These are phyloP conservation scores for Phrynosoma platyrhinos DNA, from an alignment of 2,113 vertebrate genomes.

Conservation along the genomic window DNA sequence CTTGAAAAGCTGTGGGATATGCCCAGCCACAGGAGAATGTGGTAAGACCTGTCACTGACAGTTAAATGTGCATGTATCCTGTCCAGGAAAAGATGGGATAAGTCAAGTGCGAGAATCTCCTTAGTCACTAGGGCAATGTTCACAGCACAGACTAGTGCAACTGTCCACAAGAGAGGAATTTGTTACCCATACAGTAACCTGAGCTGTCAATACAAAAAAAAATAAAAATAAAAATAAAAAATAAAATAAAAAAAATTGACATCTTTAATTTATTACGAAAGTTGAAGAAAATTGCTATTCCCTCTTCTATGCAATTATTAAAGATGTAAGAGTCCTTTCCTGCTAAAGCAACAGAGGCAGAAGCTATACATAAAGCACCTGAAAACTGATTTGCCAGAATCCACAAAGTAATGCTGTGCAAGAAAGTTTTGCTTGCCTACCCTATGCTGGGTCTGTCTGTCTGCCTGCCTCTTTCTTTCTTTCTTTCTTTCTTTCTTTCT, in stretches of 20 bases:
- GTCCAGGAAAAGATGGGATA: no score
- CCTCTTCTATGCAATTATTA: neutral
- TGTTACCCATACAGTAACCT: neutral
- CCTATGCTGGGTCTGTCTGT: slow-evolving; percentile 14
- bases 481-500: slow-evolving; percentile 26
- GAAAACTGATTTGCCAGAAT: slow-evolving; percentile 42
- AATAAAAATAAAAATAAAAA: no score
- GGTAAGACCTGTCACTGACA: no score
- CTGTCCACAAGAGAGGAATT: neutral
- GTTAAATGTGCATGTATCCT: no score
- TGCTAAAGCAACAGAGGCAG: slow-evolving; percentile 27
- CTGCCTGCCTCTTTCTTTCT: slow-evolving; percentile 29
- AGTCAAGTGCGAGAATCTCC: no score
- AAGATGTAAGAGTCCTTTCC: neutral
- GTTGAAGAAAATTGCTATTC: neutral
- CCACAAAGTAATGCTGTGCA: neutral
- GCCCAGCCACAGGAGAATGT: no score
- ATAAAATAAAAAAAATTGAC: no score
- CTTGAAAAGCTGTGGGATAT: no score
- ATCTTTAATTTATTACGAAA: neutral
- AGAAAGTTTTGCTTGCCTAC: slow-evolving; percentile 15
- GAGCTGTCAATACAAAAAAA: neutral
- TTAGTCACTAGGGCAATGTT: no score
- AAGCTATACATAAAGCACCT: slow-evolving; percentile 11
- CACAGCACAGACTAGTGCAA: neutral